phyloP scores from a whole-genome alignment of 2,113 vertebrate genomes.

The Pyrgilauda ruficollis region DNA sequence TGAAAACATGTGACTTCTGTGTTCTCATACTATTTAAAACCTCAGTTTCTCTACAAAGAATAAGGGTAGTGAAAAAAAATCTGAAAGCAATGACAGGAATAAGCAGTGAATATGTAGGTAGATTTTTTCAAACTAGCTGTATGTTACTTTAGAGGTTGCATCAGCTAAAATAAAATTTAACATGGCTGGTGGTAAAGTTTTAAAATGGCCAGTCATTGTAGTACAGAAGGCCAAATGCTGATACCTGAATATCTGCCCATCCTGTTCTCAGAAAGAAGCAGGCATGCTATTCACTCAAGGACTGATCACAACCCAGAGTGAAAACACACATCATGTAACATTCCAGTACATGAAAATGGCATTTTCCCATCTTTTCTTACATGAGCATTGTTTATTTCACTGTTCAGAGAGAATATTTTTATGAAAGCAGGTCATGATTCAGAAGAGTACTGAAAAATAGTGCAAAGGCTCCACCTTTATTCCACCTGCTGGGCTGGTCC shows the following conservation, averaged over 20 bases:
- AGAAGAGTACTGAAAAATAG: background rate
- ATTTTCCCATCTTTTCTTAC: background rate
- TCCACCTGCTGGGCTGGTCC: background rate
- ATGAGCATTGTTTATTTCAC: background rate
- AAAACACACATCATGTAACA: background rate
- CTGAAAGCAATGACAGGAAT: background rate
- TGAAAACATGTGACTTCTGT: background rate
- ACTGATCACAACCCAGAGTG: background rate
- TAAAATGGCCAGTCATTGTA: background rate
- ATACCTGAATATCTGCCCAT: background rate
- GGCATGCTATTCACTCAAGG: background rate
- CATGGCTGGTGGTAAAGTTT: background rate
- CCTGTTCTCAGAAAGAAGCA: background rate
- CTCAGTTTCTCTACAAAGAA: background rate
- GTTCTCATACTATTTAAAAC: background rate
- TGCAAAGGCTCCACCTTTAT: background rate
- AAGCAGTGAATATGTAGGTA: background rate
- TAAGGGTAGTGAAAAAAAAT: background rate
- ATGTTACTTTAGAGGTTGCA: background rate
- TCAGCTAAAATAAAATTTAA: background rate
- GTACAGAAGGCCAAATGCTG: background rate
- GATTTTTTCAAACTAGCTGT: background rate
- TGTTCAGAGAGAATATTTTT: background rate
- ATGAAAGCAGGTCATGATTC: background rate
- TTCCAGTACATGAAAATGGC: background rate